Evolutionary conservation across 2,888 invertebrate genomes (phyloP), one percentile per base, ranked within the genome.

Genomic region (Catocala fraxini): DNA sequence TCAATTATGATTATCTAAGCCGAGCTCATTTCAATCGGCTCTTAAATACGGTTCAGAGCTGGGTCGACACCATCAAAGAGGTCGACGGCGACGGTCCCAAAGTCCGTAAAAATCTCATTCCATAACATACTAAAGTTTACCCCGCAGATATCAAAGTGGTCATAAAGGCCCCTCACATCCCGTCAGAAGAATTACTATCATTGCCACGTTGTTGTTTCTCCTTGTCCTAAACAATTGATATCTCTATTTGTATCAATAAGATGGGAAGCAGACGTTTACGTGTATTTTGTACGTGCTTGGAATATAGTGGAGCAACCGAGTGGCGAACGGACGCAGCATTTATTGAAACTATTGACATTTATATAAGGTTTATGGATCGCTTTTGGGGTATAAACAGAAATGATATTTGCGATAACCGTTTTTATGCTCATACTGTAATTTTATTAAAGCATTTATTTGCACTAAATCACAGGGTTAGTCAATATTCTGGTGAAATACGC

Each of bases 181-280:
- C 81, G 80, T 81, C 82, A 77, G 75, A 82, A 83, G 87, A 88
- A 90, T 87, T 83, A 87, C 87, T 87, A 86, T 85, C 86, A 89
- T 89, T 87, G 88, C 85, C 90, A 89, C 89, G 78, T 78, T 82
- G 87, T 86, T 87, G 88, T 90, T 89, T 86, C 83, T 86, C 83
- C 89, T 85, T 91, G 92, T 92, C 91, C 89, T 84, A 90, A 93
- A 92, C 93, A 93, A 93, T 93, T 92, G 93, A 91, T 93, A 93
- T 92, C 89, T 92, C 92, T 92, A 92, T 93, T 93, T 94, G 93
- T 94, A 94, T 93, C 93, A 93, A 93, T 94, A 93, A 92, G 91
- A 89, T 89, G 81, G 84, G 82, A 86, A 85, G 87, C 89, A 89
- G 92, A 93, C 90, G 87, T 89, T 91, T 91, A 91, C 92, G 90